Evolutionary conservation across 2,113 vertebrate species (phyloP).

Genomic region (Galeopterus variegatus): DNA sequence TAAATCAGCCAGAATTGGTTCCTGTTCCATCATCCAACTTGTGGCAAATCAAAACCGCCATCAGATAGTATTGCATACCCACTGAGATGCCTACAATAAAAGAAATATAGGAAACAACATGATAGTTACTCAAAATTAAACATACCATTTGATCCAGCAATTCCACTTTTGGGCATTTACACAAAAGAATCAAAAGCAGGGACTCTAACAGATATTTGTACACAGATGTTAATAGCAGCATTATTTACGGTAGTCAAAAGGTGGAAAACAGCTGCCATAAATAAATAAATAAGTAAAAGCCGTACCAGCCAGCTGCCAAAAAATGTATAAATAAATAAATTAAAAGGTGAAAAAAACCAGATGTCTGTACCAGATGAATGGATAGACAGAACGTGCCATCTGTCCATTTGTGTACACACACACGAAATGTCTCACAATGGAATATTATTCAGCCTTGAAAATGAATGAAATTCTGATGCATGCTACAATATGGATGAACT

Average conservation of each 20-base stretch:
- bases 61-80: background rate
- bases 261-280: background rate
- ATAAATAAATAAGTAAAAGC: too few species aligned
- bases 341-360: too few species aligned
- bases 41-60: background rate
- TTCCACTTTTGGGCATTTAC: background rate
- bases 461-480: background rate
- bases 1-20: background rate
- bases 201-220: background rate
- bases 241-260: background rate
- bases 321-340: too few species aligned
- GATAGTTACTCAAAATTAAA: background rate
- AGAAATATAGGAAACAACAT: background rate
- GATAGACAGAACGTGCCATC: background rate
- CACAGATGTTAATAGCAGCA: background rate
- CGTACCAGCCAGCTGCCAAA: too few species aligned
- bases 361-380: background rate
- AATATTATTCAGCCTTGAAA: background rate
- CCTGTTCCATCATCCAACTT: background rate
- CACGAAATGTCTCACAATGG: background rate
- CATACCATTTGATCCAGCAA: too few species aligned
- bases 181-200: background rate
- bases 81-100: background rate
- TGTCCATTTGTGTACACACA: too few species aligned
- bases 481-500: background rate